Conservation (phyloP, 2,797 vertebrate species). For the Onychomys torridus region DNA sequence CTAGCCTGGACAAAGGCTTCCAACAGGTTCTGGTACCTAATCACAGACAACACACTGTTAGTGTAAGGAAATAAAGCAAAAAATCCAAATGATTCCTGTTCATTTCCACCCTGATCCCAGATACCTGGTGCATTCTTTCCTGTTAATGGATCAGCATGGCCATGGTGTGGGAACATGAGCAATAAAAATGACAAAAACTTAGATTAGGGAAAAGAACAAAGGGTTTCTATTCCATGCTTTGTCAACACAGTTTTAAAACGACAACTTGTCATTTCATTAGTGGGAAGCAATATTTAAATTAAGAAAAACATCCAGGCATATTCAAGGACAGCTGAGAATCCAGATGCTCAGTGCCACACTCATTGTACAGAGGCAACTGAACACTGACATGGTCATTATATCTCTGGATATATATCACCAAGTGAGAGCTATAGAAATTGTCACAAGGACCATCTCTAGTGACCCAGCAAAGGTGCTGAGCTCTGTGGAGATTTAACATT, state of each 20-base stretch:
- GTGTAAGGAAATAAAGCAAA: background rate
- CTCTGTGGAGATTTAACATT: too few species aligned
- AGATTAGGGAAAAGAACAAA: background rate
- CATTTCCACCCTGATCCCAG: accelerated
- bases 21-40: slow-evolving; percentile 93
- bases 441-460: too few species aligned
- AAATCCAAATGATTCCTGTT: accelerated
- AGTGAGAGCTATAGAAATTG: too few species aligned
- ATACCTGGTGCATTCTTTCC: background rate
- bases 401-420: too few species aligned
- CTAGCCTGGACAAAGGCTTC: slow-evolving; percentile 91
- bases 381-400: too few species aligned
- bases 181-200: background rate
- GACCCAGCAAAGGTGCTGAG: too few species aligned
- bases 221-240: background rate
- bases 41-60: background rate
- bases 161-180: accelerated
- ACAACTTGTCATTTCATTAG: background rate
- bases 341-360: too few species aligned
- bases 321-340: too few species aligned
- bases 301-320: too few species aligned
- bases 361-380: too few species aligned
- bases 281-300: too few species aligned
- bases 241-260: background rate
- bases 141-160: background rate